Base-by-base conservation (phyloP, 2,797 vertebrate species). In the Vireo griseus region DNA sequence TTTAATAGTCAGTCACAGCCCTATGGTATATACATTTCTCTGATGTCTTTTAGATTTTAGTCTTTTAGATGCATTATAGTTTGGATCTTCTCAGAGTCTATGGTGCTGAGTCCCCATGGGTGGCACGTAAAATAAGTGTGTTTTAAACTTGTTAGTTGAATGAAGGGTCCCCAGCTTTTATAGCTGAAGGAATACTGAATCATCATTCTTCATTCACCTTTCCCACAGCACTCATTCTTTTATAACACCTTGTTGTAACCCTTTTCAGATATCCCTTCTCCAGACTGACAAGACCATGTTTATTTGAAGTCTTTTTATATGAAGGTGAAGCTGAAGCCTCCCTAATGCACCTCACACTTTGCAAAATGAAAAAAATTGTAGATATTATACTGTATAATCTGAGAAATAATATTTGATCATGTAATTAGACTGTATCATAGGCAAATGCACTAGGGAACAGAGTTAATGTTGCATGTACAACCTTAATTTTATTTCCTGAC, bases 401-500 rank as follows among this genome's bases (percentile, higher is more conserved):
- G 76, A 91, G 88, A 96, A 97, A 96, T 86, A 96, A 96, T 97
- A 96, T 97, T 96, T 97, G 95, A 97, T 97, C 95, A 96, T 94
- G 94, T 94, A 97, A 96, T 96, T 96, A 97, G 94, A 93, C 89
- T 96, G 84, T 93, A 96, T 95, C 91, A 92, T 83, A 93, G 82
- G 87, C 90, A 97, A 94, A 97, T 94, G 92, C 96, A 96, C 95
- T 72, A 50, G 96, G 92, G 95, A 96, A 90, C 73, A 86, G 94
- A 96, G 94, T 94, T 97, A 97, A 96, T 97, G 95, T 97, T 95
- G 96, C 95, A 94, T 96, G 82, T 96, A 94, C 94, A 95, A 78
- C 78, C 95, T 97, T 96, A 96, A 97, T 97, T 96, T 96, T 95
- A 96, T 97, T 97, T 97, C 91, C 79, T 94, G 95, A 96, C 95